phyloP scores from a whole-genome alignment of 2,797 vertebrate species.

The Odontamblyopus lacepedii region DNA sequence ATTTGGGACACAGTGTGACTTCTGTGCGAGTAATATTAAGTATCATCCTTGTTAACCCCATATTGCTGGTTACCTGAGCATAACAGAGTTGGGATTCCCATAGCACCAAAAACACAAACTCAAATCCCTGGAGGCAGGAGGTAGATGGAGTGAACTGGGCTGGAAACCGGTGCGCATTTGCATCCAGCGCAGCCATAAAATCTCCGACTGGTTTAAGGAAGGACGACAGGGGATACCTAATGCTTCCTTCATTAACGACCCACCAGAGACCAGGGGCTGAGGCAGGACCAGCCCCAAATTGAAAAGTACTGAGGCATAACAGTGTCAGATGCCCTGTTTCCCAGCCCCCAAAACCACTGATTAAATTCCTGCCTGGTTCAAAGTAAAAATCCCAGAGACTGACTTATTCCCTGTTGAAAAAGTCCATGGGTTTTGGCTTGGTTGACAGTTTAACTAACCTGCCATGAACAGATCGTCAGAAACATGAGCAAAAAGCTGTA shows the following conservation, averaged over 20 bases:
- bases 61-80: neutral
- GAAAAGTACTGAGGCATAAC: constrained; percentile 78
- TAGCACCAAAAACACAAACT: constrained; percentile 8
- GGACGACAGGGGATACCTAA: constrained; percentile 62
- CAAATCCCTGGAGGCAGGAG: constrained; percentile 14
- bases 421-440: constrained; percentile 17
- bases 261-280: constrained; percentile 61
- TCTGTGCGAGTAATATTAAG: neutral
- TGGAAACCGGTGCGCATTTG: constrained; percentile 37
- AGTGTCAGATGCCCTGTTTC: constrained; percentile 72
- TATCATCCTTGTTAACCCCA: constrained; percentile 1
- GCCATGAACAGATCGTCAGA: constrained; percentile 10
- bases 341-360: constrained; percentile 62
- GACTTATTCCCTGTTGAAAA: constrained; percentile 41
- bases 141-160: constrained; percentile 16
- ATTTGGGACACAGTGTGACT: neutral
- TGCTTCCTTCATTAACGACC: constrained; percentile 75
- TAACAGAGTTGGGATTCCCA: constrained; percentile 3
- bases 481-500: constrained; percentile 10
- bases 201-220: constrained; percentile 47
- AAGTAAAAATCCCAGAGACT: constrained; percentile 61
- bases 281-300: constrained; percentile 70
- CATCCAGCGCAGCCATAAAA: constrained; percentile 42
- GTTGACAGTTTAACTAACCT: constrained; percentile 47
- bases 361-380: constrained; percentile 72